Percentiles rank a stretch among this genome's conserved stretches.
Evolutionary conservation across 2,888 invertebrate species (phyloP).

Genomic region (Drosophila parthenogenetica): DNA sequence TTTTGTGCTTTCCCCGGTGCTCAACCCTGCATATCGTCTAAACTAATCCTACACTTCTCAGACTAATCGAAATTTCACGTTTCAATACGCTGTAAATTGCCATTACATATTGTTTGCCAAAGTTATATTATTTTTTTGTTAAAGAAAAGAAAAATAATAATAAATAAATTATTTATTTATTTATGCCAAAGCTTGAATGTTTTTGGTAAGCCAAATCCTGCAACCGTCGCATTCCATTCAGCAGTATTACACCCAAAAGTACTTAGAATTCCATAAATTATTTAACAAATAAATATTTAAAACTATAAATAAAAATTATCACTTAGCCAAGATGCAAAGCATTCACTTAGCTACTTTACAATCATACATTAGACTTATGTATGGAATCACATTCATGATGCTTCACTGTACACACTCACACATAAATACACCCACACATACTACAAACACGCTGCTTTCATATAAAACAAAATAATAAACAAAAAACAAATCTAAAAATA

Average conservation of each 20-base stretch:
- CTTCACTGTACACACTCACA: conserved; percentile 65
- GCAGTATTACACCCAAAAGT: conserved; percentile 68
- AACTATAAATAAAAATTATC: conserved; percentile 31
- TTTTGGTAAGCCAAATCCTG: conserved; percentile 25
- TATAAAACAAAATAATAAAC: conserved; percentile 18
- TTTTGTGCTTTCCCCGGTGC: conserved; percentile 33
- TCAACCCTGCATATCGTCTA: conserved; percentile 31
- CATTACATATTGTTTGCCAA: conserved; percentile 70
- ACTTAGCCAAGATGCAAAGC: conserved; percentile 61
- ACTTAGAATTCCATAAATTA: conserved; percentile 47
- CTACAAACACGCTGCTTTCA: conserved; percentile 64
- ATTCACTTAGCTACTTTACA: conserved; percentile 51
- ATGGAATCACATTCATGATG: conserved; percentile 55
- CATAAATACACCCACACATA: conserved; percentile 32
- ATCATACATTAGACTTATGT: conserved; percentile 21
- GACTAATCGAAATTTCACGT: conserved; percentile 26
- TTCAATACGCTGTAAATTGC: conserved; percentile 50
- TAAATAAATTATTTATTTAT: conserved; percentile 39
- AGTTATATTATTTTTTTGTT: conserved; percentile 46
- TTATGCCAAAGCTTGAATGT: conserved; percentile 30
- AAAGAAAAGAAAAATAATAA: conserved; percentile 34
- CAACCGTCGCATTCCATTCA: conserved; percentile 64
- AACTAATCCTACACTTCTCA: conserved; percentile 5
- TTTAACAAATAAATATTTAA: conserved; percentile 25
- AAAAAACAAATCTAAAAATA: conserved; percentile 25